Evolutionary conservation across 2,797 vertebrate species (phyloP), one percentile per base, ranked within the genome.

Genomic region (Chlorospingus semifuscus): DNA sequence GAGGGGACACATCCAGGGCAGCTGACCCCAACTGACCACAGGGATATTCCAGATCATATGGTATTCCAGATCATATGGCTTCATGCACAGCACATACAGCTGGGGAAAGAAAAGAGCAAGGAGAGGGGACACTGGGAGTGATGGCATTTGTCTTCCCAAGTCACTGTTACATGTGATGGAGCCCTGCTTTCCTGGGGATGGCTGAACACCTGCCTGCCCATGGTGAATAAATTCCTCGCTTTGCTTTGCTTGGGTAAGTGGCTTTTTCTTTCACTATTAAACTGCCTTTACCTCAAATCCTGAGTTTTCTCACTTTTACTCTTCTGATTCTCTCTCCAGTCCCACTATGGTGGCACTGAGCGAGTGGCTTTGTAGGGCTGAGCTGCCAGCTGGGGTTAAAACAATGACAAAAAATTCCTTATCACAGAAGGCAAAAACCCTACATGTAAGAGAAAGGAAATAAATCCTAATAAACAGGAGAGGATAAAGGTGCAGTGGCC

Each of bases 81-180:
- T 49, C 50, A 41, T 49, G 57, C 15, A 42, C 75, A 79, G 27
- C 57, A 57, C 56, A 57, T 9, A 29, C 7, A 37, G 75, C 18
- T 37, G 50, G 18, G 15, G 23, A 41, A 36, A 44, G 50, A 42
- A 57, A 49, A 42, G 27, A 49, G 17, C 17, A 41, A 26, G 30
- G 24, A 4, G 1, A 3, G 3, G 3, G 14, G 9, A 47, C 19
- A 70, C 23, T 56, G 22, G 23, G 20, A 53, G 21, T 39, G 72
- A 77, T 30, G 41, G 22, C 3, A 7, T 56, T 63, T 57, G 32
- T 14, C 50, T 49, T 56, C 32, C 36, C 27, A 42, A 42, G 19
- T 29, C 66, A 42, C 22, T 57, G 41, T 13, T 36, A 23, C 0
- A 0, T 16, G 44, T 49, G 57, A 71, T n/a, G 15, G 32, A 70